A percentile compares a stretch with the other conserved stretches of the same genome.
These are phyloP conservation scores for Dipodomys merriami DNA, from an alignment of 2,113 vertebrate genomes.

Conservation along the genomic window DNA sequence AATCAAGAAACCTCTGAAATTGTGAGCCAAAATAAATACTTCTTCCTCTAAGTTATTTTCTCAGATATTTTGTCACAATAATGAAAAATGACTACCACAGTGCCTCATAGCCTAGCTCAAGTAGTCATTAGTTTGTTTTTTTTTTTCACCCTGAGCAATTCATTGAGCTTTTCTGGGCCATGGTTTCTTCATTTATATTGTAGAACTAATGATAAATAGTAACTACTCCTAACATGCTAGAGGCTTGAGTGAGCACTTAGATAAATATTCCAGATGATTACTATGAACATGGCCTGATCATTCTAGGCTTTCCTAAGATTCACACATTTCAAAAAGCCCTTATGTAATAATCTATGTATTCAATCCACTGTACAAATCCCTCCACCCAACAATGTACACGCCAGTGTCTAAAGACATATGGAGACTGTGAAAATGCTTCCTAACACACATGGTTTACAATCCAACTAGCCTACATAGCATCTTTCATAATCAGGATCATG, in stretches of 20 bases:
- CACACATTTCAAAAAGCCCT: neutral
- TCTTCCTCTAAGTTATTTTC: no score
- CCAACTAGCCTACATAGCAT: constrained; percentile 77
- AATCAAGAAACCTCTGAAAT: no score
- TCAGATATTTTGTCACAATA: no score
- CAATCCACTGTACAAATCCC: constrained; percentile 30
- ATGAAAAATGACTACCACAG: no score
- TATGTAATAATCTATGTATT: neutral
- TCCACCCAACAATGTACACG: constrained; percentile 15
- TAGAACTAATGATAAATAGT: neutral
- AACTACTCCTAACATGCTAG: neutral
- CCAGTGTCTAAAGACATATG: constrained; percentile 28
- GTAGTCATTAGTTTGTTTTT: neutral
- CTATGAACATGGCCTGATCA: neutral
- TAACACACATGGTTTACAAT: constrained; percentile 67
- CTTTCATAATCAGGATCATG: constrained; percentile 78
- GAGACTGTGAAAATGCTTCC: constrained; percentile 69
- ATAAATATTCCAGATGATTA: neutral
- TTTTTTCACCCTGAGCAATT: neutral
- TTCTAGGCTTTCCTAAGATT: neutral
- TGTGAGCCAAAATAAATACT: no score
- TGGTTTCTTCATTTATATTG: neutral
- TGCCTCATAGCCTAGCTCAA: neutral
- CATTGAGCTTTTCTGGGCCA: neutral
- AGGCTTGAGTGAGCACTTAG: neutral